Evolutionary conservation across 1,140 invertebrate species (phyloP), one percentile per base, ranked within the genome.

Genomic region (Helicorthomorpha holstii): DNA sequence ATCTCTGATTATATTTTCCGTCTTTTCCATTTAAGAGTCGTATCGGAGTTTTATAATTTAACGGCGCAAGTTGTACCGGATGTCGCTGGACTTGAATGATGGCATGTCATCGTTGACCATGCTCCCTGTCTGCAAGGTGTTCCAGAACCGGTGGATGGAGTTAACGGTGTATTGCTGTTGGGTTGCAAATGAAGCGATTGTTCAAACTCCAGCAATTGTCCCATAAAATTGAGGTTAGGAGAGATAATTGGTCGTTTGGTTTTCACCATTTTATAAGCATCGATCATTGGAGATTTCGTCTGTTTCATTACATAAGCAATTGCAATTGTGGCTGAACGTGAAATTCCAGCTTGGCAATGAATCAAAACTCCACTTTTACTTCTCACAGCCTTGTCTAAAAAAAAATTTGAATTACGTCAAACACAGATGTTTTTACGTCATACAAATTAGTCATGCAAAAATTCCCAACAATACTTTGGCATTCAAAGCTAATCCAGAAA

Each of bases 141-240:
- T 22, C 61, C 57, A 22, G 68, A 64, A 24, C 47, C 14, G 7
- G 22, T 12, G 7, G 29, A 7, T 10, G 3, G 4, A 3, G 21
- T 3, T 7, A 7, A 4, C 25, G 46, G 43, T 43, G 57, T 53
- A 23, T 46, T 52, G 43, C 53, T 57, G 29, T 51, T 69, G n/a
- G n/a, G n/a, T n/a, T n/a, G n/a, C 54, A 66, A 73, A 25, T 73
- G 70, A 53, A 84, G 64, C 50, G 70, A 75, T 59, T 85, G 78
- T 63, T 93, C 88, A 59, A 89, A 77, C 61, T 95, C 87, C 34
- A 88, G 69, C 58, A 98, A 72, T 68, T 96, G 92, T 10, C 83
- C 88, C 81, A 98, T 91, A 69, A 98, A 98, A 64, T 96, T 96
- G 45, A 97, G 77, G 69, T 98, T 94, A 1, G 91, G 91, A 46